Base-by-base conservation (phyloP, 2,797 vertebrate genomes). In the Lemur catta region DNA sequence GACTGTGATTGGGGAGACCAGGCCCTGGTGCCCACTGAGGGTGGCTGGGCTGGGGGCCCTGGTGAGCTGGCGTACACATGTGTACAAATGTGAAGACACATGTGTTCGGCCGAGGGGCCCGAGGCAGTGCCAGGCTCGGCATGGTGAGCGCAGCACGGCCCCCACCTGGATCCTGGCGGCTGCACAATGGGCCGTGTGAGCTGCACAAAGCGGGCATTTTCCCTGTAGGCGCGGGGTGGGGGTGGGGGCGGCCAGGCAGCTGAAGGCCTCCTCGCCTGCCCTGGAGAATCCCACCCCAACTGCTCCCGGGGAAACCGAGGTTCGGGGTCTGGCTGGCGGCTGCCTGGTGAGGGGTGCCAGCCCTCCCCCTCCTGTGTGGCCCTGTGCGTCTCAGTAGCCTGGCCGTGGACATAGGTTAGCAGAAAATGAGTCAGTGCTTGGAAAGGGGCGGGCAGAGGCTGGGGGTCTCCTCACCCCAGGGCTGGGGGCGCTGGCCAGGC, bases 41-140 rank as follows among this genome's bases (percentile, higher is more conserved):
- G 43, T 10, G 46, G 74, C 43, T 88, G 41, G 59, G 55, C 65
- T 57, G 35, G 91, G 74, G 69, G n/a, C 67, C 46, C 63, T 61
- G 22, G 48, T 57, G 38, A 65, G n/a, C 4, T 22, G n/a, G 28
- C 30, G 4, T 41, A 81, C 50, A 30, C 18, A 24, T 0, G 7
- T 94, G 72, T 79, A 55, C 7, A 2, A 41, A 28, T 65, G 52
- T 41, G 78, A 65, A 95, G 91, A 93, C 30, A 75, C 7, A 2
- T 88, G 91, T 88, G 91, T 75, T 74, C 10, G 41, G 81, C 71
- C 0, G 4, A 74, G 59, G 57, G 81, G 80, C 30, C 26, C 18
- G 65, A 80, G 92, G 88, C 84, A 72, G 96, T 97, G 94, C 96
- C 97, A 98, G 97, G 96, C 96, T 96, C 93, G 0, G 96, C 95